phyloP scores from a whole-genome alignment of 2,113 vertebrate genomes.

The Indicator maculatus region DNA sequence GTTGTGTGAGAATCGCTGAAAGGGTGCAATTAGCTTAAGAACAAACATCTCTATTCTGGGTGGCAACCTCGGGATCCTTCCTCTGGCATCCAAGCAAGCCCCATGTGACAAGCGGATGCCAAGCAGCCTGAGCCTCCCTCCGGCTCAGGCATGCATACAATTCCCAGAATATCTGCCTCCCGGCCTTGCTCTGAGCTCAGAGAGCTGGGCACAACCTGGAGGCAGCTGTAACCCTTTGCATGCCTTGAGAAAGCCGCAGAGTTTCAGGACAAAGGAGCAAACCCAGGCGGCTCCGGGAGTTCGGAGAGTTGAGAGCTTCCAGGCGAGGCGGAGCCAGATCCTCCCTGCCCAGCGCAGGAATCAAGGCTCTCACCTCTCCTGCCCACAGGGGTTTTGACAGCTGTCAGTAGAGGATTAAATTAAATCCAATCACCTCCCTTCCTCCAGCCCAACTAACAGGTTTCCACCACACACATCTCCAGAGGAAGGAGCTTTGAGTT shows the following conservation, averaged over 20 bases:
- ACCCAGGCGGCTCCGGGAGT: background rate
- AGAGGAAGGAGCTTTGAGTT: background rate
- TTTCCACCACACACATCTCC: background rate
- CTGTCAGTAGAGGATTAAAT: background rate
- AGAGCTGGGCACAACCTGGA: background rate
- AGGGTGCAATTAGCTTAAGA: slow-evolving; percentile 25
- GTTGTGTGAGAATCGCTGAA: background rate
- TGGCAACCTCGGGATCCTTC: slow-evolving; percentile 16
- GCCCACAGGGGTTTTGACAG: accelerated
- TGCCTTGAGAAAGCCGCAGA: background rate
- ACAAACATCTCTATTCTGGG: slow-evolving; percentile 30
- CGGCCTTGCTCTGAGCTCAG: background rate
- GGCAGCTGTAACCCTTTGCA: background rate
- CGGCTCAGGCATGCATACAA: slow-evolving; percentile 46
- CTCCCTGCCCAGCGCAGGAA: background rate
- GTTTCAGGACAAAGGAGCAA: background rate
- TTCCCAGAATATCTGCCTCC: slow-evolving; percentile 41
- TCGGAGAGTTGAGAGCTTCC: too few relatives aligned
- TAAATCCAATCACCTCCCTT: background rate
- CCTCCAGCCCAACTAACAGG: background rate
- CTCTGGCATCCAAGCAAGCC: background rate
- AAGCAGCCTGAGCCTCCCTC: slow-evolving; percentile 29
- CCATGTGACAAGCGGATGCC: slow-evolving; percentile 16
- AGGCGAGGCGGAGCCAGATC: accelerated
- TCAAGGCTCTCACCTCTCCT: background rate